These are phyloP conservation scores for Hydractinia symbiolongicarpus DNA, from an alignment of 30 jellyfish, hydroid and myxozoan species.

Conservation along the genomic window DNA sequence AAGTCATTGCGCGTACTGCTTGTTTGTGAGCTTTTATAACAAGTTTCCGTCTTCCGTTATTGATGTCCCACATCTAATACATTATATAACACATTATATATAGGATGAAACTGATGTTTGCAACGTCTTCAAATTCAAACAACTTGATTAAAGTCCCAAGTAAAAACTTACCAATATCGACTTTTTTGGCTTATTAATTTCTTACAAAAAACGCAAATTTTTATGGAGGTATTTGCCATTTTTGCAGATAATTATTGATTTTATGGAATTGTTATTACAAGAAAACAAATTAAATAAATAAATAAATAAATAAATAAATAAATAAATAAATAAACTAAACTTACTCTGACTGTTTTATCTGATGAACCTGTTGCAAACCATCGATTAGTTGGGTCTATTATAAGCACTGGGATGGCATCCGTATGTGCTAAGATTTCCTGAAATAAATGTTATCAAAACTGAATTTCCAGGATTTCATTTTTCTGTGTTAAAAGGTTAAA, in stretches of 20 bases:
- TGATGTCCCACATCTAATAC: conserved; percentile 85
- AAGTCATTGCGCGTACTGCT: conserved; percentile 75
- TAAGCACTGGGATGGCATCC: conserved; percentile 70
- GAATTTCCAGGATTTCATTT: background rate
- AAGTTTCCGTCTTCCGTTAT: conserved; percentile 61
- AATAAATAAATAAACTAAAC: background rate
- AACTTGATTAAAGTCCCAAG: no score
- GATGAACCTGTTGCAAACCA: conserved; percentile 99
- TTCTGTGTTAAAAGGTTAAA: background rate
- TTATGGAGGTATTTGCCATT: no score
- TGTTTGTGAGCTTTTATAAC: conserved; percentile 80
- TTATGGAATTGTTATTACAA: no score
- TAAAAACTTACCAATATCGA: no score
- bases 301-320: no score
- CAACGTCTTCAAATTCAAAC: no score
- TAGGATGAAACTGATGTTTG: background rate
- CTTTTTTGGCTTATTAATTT: no score
- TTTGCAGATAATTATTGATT: no score
- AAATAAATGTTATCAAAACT: background rate
- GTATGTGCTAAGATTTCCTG: conserved; percentile 91
- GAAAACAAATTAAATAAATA: background rate
- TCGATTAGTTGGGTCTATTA: conserved; percentile 74
- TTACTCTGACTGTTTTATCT: conserved; percentile 81
- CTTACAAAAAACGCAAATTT: no score
- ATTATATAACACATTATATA: background rate